Conservation (phyloP, 2,888 invertebrate species). For the Apomyelois bistriatella region DNA sequence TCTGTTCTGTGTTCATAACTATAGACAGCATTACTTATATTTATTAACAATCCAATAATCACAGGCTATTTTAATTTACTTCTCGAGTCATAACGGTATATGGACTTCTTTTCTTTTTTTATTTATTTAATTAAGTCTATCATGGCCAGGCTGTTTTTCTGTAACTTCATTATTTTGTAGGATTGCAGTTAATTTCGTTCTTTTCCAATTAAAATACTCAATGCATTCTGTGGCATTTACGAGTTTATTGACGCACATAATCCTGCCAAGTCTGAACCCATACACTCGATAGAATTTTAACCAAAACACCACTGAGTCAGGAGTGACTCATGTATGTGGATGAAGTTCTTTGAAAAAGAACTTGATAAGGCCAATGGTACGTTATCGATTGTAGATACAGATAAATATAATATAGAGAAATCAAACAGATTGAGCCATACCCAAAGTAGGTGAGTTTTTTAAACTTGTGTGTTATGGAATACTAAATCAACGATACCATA, state of each 20-base stretch:
- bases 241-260: conserved; percentile 7
- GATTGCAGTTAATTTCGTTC: background rate
- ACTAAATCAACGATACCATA: too few species aligned
- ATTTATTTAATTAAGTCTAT: background rate
- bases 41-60: too few species aligned
- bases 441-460: too few species aligned
- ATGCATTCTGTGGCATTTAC: conserved; percentile 1
- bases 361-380: background rate
- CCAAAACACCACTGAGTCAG: conserved; percentile 2
- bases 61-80: too few species aligned
- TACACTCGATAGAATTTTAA: background rate
- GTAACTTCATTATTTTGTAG: background rate
- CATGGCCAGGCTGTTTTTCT: background rate
- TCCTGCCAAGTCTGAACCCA: background rate
- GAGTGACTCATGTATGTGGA: background rate
- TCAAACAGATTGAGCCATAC: too few species aligned
- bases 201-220: conserved; percentile 2
- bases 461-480: too few species aligned
- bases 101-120: too few species aligned
- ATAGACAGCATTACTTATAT: too few species aligned
- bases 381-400: too few species aligned
- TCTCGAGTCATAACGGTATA: too few species aligned
- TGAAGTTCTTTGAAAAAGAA: background rate
- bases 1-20: too few species aligned
- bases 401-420: too few species aligned